These are phyloP conservation scores for Halocaridina rubra DNA, from an alignment of 2,888 invertebrate genomes.

Conservation along the genomic window DNA sequence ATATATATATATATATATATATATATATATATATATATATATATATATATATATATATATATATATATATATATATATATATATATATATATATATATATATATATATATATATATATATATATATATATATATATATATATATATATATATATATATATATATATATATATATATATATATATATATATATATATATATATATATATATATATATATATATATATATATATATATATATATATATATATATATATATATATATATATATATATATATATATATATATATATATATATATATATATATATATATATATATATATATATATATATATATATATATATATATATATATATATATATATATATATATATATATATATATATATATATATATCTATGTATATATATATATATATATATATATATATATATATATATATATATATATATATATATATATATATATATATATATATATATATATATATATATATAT, in stretches of 20 bases:
- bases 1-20: neutral
- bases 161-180: slow-evolving; percentile 14
- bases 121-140: neutral
- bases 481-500: neutral
- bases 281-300: neutral
- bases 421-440: neutral
- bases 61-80: neutral
- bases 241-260: neutral
- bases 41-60: neutral
- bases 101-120: neutral
- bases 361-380: neutral
- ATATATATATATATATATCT: neutral
- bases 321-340: neutral
- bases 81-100: neutral
- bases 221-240: neutral
- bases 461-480: neutral
- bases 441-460: neutral
- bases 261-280: neutral
- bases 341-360: neutral
- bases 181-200: neutral
- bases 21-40: neutral
- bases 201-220: neutral
- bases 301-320: neutral
- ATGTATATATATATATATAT: neutral
- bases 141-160: slow-evolving; percentile 7